Evolutionary conservation across 1,140 invertebrate species (phyloP), one percentile per base, ranked within the genome.

Genomic region (Phthorimaea operculella): DNA sequence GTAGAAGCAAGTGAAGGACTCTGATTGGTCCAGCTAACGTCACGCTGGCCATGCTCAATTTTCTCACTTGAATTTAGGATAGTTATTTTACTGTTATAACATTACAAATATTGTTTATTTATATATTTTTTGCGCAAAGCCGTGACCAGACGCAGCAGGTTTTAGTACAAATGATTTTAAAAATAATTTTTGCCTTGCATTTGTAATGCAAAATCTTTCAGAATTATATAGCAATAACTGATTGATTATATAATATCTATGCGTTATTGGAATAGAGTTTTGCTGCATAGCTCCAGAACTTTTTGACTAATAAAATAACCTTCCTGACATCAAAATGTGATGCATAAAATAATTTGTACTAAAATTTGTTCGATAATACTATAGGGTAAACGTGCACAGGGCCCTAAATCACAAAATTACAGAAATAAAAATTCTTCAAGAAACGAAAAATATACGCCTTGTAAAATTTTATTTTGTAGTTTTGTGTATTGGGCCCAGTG

Each of bases 31-130:
- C 10, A 47, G 16, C 44, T 47, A n/a, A 47, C 44, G 44, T 47
- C 44, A 47, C n/a, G 44, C 44, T 47, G 44, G 44, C 44, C 44
- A 47, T 47, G 44, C 44, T 47, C 44, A 47, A 47, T 47, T 28
- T 28, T 47, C 44, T 47, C 44, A 47, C 44, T 47, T 47, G 15
- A 47, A 47, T 47, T n/a, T 47, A 47, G 44, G 44, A 17, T 47
- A 47, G 44, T 47, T 47, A 47, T 47, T 16, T 16, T 47, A 17
- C 16, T 15, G n/a, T 47, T 16, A 9, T n/a, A 47, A 47, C n/a
- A 9, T 15, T 47, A 14, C 15, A 16, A 47, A 47, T 17, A 16
- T 47, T 47, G 15, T 47, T 47, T 47, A 47, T 47, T 47, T 4
- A 16, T 17, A 2, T 15, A 15, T 28, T 4, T 11, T 15, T 15